Conservation (phyloP, 2,113 vertebrate genomes). For the Psephotus haematonotus region DNA sequence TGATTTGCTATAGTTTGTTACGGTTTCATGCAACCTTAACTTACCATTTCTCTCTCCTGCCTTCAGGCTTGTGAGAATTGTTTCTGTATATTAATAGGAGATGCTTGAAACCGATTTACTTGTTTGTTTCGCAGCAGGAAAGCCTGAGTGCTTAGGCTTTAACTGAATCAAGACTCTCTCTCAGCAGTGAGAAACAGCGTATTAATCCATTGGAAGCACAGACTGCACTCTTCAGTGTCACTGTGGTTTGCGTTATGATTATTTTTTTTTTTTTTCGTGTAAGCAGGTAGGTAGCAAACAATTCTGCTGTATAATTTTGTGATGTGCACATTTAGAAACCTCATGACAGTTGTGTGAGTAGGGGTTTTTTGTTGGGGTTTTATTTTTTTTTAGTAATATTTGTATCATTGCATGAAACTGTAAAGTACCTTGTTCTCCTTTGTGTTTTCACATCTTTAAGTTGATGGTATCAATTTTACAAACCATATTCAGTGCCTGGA, state of each 20-base stretch:
- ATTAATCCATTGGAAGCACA: conserved; percentile 43
- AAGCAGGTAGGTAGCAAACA: conserved; percentile 36
- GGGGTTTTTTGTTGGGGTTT: not conserved
- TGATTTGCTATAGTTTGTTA: not conserved
- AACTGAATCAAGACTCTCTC: conserved; percentile 51
- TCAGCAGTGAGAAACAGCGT: conserved; percentile 46
- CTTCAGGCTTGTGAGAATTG: conserved; percentile 42
- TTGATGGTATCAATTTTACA: conserved; percentile 1
- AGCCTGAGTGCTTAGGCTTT: conserved; percentile 40
- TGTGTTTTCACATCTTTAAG: not conserved
- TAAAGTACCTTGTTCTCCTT: conserved; percentile 6
- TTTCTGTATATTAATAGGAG: conserved; percentile 53
- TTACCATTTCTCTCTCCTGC: not conserved
- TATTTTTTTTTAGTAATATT: not conserved
- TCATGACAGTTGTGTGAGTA: not conserved
- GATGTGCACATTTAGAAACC: not conserved
- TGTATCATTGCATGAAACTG: not conserved
- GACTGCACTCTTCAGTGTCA: conserved; percentile 24
- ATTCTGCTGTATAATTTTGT: not conserved
- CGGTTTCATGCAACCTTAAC: not conserved
- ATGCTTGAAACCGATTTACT: conserved; percentile 40
- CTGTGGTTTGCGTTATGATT: conserved; percentile 29
- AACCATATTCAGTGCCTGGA: not conserved
- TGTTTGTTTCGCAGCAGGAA: conserved; percentile 65
- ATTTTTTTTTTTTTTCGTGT: conserved; percentile 4